A percentile compares a stretch with the other conserved stretches of the same genome.
Evolutionary conservation across 2,888 invertebrate species (phyloP).

Genomic region (Periphyllus acericola): DNA sequence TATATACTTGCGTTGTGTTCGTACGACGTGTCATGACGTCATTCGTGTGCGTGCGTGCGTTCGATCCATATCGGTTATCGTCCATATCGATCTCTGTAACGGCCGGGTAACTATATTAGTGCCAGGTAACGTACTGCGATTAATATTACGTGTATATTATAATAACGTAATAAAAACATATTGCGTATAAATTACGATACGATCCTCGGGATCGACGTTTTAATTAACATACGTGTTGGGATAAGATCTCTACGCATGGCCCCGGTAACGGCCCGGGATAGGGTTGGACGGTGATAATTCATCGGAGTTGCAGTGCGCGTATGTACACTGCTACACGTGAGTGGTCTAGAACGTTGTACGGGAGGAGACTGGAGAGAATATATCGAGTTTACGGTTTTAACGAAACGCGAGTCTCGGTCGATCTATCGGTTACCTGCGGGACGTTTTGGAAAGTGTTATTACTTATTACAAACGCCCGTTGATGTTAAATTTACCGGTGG

Average conservation of each 20-base stretch:
- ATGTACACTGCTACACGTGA: no score
- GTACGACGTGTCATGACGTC: not conserved
- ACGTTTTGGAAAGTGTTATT: not conserved
- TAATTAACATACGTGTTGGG: conserved; percentile 24
- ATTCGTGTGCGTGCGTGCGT: not conserved
- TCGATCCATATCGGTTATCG: not conserved
- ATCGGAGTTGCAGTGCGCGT: not conserved
- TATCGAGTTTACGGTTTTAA: not conserved
- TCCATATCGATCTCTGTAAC: not conserved
- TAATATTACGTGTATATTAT: not conserved
- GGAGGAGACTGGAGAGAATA: not conserved
- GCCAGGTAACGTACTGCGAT: no score
- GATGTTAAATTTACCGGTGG: not conserved
- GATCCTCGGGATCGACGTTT: conserved; percentile 20
- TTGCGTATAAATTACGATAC: conserved; percentile 2
- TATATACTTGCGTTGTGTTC: no score
- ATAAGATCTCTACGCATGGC: not conserved
- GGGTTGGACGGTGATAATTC: not conserved
- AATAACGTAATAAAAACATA: conserved; percentile 17
- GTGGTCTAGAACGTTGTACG: not conserved
- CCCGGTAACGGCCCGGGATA: not conserved
- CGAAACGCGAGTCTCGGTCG: not conserved
- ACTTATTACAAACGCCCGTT: not conserved
- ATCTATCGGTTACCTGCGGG: not conserved
- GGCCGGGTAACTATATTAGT: not conserved